phyloP scores from a whole-genome alignment of 2,888 invertebrate genomes.

The Pseudoips prasinana region DNA sequence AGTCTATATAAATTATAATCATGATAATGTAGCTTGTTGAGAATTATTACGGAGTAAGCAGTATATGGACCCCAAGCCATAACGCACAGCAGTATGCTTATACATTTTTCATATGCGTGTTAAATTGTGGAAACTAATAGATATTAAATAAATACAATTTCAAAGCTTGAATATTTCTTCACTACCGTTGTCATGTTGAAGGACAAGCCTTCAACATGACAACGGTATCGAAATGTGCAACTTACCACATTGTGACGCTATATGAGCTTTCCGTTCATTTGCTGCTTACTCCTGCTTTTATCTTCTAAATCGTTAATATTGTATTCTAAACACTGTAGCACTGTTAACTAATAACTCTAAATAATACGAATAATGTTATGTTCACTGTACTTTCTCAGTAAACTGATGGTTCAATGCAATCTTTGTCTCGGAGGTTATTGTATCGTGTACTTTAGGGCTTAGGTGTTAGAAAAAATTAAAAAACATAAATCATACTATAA shows the following conservation, averaged over 20 bases:
- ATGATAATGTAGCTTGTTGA: conserved; percentile 66
- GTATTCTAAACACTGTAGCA: conserved; percentile 69
- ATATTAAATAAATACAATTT: conserved; percentile 3
- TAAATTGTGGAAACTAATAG: conserved; percentile 3
- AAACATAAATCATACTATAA: conserved; percentile 40
- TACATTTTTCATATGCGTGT: conserved; percentile 4
- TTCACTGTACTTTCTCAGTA: conserved; percentile 71
- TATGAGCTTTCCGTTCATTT: conserved; percentile 33
- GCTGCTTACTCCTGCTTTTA: conserved; percentile 74
- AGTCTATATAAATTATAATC: conserved; percentile 46
- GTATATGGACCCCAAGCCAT: conserved; percentile 35
- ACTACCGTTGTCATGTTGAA: too few species aligned
- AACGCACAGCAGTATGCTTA: conserved; percentile 1
- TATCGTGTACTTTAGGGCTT: conserved; percentile 52
- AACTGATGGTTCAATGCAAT: conserved; percentile 77
- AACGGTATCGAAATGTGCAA: background rate
- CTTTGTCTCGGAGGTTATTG: conserved; percentile 72
- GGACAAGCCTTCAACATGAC: background rate
- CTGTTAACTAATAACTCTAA: conserved; percentile 64
- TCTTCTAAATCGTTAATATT: conserved; percentile 66
- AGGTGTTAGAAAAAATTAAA: conserved; percentile 52
- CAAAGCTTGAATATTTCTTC: background rate
- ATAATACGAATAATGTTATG: conserved; percentile 62
- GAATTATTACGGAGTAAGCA: conserved; percentile 66
- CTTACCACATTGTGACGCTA: conserved; percentile 3